These are phyloP conservation scores for Grallaria varia DNA, from an alignment of 2,113 vertebrate genomes.

Conservation along the genomic window DNA sequence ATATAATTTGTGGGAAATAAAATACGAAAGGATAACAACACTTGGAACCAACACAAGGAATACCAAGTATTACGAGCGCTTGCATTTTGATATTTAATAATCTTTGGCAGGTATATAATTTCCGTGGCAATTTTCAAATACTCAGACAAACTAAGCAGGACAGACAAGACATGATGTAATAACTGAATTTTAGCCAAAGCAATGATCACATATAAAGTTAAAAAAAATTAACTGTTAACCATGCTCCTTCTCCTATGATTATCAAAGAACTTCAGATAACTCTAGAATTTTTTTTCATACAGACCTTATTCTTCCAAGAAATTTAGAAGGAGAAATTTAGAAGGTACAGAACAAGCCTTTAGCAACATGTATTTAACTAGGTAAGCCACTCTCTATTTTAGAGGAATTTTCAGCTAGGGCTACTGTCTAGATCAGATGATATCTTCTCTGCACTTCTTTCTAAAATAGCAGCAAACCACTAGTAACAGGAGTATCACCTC, in stretches of 20 bases:
- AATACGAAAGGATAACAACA: background rate
- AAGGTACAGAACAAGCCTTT: background rate
- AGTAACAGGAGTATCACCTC: background rate
- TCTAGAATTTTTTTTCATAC: background rate
- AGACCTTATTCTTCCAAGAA: background rate
- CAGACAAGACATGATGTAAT: background rate
- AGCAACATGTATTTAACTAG: background rate
- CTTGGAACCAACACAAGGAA: background rate
- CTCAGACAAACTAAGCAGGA: background rate
- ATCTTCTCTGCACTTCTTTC: background rate
- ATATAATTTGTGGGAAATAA: background rate
- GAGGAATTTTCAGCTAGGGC: background rate
- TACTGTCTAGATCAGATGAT: background rate
- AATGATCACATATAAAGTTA: background rate
- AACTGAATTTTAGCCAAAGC: background rate
- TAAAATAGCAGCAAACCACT: background rate
- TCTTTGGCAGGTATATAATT: background rate
- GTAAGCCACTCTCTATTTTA: background rate
- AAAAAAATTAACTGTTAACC: background rate
- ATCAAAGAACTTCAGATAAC: background rate
- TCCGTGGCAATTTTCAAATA: background rate
- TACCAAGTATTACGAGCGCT: fast-evolving
- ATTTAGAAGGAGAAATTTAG: background rate
- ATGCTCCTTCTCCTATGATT: background rate
- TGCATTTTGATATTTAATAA: background rate